These are phyloP conservation scores for Parambassis ranga DNA, from an alignment of 2,797 vertebrate genomes.

Conservation along the genomic window DNA sequence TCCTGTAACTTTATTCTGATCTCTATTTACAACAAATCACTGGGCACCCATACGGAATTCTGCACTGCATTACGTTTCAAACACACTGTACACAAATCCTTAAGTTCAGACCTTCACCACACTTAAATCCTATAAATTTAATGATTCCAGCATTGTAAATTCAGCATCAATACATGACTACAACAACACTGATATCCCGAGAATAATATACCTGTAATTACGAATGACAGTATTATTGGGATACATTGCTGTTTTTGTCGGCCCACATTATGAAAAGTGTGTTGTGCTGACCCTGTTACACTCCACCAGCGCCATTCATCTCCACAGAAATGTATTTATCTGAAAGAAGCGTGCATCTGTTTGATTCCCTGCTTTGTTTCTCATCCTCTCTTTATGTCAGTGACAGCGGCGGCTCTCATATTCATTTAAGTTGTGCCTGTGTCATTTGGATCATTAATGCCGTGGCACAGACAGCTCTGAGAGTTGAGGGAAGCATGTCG, in stretches of 20 bases:
- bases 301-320: slow-evolving; percentile 10
- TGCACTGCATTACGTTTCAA: neutral
- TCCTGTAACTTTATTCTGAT: neutral
- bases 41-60: neutral
- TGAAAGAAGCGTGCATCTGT: neutral
- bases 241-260: neutral
- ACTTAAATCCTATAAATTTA: neutral
- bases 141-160: neutral
- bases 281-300: slow-evolving; percentile 14
- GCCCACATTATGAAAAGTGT: neutral
- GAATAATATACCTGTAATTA: neutral
- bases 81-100: neutral
- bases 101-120: neutral
- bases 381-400: slow-evolving; percentile 14
- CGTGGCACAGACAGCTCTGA: slow-evolving; percentile 45
- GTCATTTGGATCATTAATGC: slow-evolving; percentile 40
- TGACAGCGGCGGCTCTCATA: slow-evolving; percentile 22
- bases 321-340: neutral
- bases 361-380: neutral
- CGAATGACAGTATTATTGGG: neutral
- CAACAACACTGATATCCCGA: neutral
- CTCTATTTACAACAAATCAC: neutral
- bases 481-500: slow-evolving; percentile 66
- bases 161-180: neutral
- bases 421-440: slow-evolving; percentile 34